phyloP scores from a whole-genome alignment of 2,113 vertebrate species.

The Cinclus cinclus region DNA sequence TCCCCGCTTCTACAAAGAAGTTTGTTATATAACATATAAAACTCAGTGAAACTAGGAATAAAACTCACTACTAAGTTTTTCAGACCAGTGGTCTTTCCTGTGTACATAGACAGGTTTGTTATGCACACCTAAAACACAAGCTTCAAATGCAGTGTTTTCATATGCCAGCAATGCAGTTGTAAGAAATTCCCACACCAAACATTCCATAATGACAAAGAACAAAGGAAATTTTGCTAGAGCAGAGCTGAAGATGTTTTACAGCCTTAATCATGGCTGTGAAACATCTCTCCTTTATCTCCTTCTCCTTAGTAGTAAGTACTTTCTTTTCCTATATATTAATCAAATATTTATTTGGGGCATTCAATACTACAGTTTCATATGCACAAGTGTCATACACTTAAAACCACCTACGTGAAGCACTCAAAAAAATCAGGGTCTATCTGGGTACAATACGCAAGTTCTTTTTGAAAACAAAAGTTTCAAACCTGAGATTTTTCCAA shows the following conservation, averaged over 20 bases:
- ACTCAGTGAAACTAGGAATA: background rate
- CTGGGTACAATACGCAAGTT: background rate
- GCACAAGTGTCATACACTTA: background rate
- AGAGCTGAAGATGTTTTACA: background rate
- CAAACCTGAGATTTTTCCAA: conserved; percentile 97
- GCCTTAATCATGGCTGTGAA: background rate
- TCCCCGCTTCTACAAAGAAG: background rate
- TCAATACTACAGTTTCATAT: background rate
- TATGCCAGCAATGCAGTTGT: background rate
- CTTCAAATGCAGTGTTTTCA: background rate
- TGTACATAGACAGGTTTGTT: background rate
- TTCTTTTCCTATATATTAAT: background rate
- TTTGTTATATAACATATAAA: background rate
- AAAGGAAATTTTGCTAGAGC: background rate
- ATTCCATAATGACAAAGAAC: background rate
- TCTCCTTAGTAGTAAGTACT: background rate
- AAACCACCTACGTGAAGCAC: background rate
- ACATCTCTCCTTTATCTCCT: background rate
- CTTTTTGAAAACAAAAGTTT: background rate
- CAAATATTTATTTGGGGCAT: background rate
- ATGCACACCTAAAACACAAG: background rate
- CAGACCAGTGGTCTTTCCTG: background rate
- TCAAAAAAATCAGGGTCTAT: background rate
- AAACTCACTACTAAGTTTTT: background rate
- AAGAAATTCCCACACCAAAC: background rate